These are phyloP conservation scores for Pionites leucogaster DNA, from an alignment of 2,113 vertebrate species.

Conservation along the genomic window DNA sequence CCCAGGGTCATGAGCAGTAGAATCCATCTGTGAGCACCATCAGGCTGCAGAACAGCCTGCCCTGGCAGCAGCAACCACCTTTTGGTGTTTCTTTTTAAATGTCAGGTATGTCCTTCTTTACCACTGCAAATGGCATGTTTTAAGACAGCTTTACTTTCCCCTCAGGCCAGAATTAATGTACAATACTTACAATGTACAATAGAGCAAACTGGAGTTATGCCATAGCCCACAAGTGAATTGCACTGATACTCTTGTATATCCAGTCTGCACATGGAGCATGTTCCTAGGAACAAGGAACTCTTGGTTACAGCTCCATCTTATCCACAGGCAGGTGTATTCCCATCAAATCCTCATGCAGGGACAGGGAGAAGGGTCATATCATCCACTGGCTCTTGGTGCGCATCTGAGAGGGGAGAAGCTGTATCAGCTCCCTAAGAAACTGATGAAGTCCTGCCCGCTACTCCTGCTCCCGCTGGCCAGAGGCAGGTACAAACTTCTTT, in stretches of 20 bases:
- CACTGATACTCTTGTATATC: fast-evolving
- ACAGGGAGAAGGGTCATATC: fast-evolving
- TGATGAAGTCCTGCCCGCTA: fast-evolving
- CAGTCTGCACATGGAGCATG: not conserved
- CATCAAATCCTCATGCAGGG: fast-evolving
- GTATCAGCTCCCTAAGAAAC: not conserved
- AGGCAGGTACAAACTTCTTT: not conserved
- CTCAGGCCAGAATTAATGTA: not conserved
- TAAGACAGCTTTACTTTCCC: not conserved
- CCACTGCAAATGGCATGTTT: no score
- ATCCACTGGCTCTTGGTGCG: fast-evolving
- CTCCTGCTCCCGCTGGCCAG: not conserved
- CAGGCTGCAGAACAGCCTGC: not conserved
- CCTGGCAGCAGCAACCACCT: not conserved
- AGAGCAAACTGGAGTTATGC: not conserved
- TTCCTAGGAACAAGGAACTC: not conserved
- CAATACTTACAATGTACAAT: not conserved
- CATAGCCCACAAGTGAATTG: not conserved
- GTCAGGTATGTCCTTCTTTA: not conserved
- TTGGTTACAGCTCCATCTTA: not conserved
- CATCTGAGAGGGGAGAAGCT: not conserved
- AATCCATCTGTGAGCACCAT: not conserved
- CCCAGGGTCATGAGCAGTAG: not conserved
- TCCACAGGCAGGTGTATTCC: not conserved
- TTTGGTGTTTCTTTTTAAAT: not conserved